Evolutionary conservation across 2,113 vertebrate species (phyloP).

Genomic region (Pedionomus torquatus): DNA sequence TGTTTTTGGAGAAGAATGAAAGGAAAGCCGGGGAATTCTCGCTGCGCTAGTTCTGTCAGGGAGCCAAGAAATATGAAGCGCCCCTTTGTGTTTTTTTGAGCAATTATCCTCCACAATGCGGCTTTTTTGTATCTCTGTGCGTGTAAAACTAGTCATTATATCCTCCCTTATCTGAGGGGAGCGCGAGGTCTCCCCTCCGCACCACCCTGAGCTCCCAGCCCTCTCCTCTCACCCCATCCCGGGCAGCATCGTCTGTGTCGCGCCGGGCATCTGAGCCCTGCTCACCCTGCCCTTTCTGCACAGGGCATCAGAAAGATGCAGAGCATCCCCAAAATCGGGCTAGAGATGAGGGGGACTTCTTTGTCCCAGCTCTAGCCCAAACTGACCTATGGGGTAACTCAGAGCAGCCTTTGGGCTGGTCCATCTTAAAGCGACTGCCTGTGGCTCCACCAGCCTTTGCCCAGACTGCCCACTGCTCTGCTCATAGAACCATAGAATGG

Average conservation of each 20-base stretch:
- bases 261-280: neutral
- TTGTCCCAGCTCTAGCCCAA: neutral
- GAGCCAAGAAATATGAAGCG: constrained; percentile 60
- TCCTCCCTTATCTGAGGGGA: neutral
- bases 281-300: too few species aligned
- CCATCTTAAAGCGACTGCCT: neutral
- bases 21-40: neutral
- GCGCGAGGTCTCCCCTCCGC: neutral
- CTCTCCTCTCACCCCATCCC: neutral
- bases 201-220: neutral
- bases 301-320: accelerated
- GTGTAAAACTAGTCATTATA: neutral
- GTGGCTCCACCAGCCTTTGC: neutral
- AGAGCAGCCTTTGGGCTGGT: neutral
- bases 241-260: neutral
- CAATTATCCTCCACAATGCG: constrained; percentile 12
- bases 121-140: neutral
- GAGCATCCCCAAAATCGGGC: neutral
- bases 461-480: neutral
- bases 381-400: accelerated
- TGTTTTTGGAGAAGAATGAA: constrained; percentile 69
- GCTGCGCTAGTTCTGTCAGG: constrained; percentile 52
- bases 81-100: constrained; percentile 35
- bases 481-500: neutral
- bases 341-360: neutral